phyloP scores from a whole-genome alignment of 1,140 invertebrate species.

The Drosophila punjabiensis region DNA sequence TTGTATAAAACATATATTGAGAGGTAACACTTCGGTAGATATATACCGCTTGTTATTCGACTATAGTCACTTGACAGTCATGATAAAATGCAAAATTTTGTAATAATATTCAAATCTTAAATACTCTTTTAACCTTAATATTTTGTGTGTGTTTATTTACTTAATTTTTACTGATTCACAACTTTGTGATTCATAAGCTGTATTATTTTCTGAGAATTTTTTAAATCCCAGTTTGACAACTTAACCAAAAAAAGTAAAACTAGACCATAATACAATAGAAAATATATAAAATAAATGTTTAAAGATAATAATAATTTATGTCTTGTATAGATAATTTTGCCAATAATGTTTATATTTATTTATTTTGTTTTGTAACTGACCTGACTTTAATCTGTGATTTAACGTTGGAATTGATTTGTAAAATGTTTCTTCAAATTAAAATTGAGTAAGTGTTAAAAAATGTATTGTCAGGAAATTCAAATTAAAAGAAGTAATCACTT shows the following conservation, averaged over 20 bases:
- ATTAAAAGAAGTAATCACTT: neutral
- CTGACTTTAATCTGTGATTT: neutral
- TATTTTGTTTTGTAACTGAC: neutral
- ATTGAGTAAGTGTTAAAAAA: neutral
- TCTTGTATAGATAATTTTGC: no score
- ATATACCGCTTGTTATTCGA: no score
- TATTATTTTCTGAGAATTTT: neutral
- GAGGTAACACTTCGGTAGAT: no score
- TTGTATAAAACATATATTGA: no score
- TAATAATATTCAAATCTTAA: no score
- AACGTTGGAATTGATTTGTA: neutral
- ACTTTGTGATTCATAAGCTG: neutral
- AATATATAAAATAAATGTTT: neutral
- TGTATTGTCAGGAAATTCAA: neutral
- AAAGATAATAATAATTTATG: neutral
- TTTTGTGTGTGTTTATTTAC: no score
- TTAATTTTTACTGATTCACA: neutral
- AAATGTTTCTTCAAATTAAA: neutral
- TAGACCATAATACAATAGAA: neutral
- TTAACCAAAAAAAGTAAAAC: neutral
- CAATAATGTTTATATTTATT: neutral
- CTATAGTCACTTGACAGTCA: no score
- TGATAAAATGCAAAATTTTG: no score
- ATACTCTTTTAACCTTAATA: no score
- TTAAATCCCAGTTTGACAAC: neutral